phyloP scores from a whole-genome alignment of 2,888 invertebrate species.

The Sarcophaga carnaria region DNA sequence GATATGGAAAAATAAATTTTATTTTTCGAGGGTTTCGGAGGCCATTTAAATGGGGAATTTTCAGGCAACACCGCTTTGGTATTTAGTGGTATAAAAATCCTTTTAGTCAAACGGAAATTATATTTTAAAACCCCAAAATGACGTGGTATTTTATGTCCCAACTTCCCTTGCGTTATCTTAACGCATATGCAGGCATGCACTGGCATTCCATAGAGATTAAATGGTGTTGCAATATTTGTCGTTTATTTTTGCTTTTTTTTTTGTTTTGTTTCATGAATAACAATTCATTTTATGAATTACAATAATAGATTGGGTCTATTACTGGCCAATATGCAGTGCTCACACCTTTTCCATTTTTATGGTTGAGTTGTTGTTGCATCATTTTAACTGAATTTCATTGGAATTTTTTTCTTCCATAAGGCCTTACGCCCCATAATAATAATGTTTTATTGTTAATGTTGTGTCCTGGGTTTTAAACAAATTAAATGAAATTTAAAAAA shows the following conservation, averaged over 20 bases:
- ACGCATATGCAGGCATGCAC: neutral
- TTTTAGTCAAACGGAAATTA: neutral
- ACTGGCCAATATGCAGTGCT: too few species aligned
- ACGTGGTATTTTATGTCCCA: neutral
- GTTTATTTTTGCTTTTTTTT: neutral
- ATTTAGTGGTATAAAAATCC: neutral
- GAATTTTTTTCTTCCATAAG: too few species aligned
- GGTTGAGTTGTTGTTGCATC: too few species aligned
- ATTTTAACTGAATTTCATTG: too few species aligned
- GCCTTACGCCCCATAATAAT: too few species aligned
- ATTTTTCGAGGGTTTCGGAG: too few species aligned
- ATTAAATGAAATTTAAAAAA: slow-evolving; percentile 49
- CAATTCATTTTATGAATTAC: neutral
- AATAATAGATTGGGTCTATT: neutral
- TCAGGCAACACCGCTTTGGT: neutral
- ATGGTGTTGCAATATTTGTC: neutral
- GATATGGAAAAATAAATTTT: neutral
- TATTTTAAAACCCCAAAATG: neutral
- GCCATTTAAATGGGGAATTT: neutral
- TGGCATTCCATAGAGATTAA: neutral
- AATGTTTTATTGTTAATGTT: neutral
- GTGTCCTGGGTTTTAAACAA: neutral
- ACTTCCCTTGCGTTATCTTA: neutral
- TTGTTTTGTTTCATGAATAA: neutral
- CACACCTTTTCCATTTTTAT: too few species aligned